Conservation (phyloP, 2,888 invertebrate species). For the Hydrotaea cyrtoneurina region DNA sequence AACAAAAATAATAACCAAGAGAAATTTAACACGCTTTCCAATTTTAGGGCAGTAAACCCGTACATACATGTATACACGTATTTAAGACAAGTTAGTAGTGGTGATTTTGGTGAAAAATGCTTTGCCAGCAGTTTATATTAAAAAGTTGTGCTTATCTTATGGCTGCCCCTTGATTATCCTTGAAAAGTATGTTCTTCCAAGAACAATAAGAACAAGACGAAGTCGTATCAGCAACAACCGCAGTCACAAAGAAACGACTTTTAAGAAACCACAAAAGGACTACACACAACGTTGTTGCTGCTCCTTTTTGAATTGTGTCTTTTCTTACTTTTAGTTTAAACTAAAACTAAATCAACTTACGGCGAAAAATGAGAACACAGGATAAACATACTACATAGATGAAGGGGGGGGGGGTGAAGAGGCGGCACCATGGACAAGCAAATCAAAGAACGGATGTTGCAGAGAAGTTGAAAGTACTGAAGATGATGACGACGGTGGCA, state of each 20-base stretch:
- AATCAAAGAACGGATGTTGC: conserved; percentile 29
- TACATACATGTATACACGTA: neutral
- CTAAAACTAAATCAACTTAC: conserved; percentile 53
- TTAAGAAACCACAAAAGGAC: conserved; percentile 56
- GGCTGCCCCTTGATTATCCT: conserved; percentile 60
- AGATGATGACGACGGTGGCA: conserved; percentile 19
- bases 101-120: conserved; percentile 44
- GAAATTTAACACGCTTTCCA: conserved; percentile 30
- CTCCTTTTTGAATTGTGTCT: conserved; percentile 24
- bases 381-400: conserved; percentile 25
- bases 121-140: conserved; percentile 54
- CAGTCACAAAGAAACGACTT: conserved; percentile 42
- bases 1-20: conserved; percentile 39
- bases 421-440: conserved; percentile 3
- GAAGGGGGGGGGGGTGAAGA: neutral
- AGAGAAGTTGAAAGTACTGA: neutral
- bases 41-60: neutral
- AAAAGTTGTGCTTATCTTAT: conserved; percentile 56
- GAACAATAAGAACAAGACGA: conserved; percentile 9
- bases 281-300: conserved; percentile 24
- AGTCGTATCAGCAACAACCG: neutral
- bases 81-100: neutral
- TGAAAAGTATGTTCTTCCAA: conserved; percentile 54
- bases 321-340: neutral
- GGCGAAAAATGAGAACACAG: conserved; percentile 21